A percentile compares a stretch with the other conserved stretches of the same genome.
These are phyloP conservation scores for Euphysa ruthae DNA, from an alignment of 30 jellyfish, hydroid and myxozoan genomes.

Conservation along the genomic window DNA sequence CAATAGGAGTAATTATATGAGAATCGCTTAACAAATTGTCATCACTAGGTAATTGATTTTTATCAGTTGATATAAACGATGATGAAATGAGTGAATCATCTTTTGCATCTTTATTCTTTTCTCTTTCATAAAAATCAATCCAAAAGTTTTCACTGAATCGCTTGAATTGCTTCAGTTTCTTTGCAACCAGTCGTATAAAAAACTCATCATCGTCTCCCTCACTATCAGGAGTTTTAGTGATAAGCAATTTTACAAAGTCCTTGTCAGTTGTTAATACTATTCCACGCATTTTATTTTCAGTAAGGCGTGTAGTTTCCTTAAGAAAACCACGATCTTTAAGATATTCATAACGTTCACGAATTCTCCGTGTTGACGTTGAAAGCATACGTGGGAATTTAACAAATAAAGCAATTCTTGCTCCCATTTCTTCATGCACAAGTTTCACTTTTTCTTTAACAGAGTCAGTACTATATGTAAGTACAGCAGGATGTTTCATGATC, in stretches of 20 bases:
- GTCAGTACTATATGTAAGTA: constrained; percentile 22
- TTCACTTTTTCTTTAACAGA: constrained; percentile 20
- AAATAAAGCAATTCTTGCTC: constrained; percentile 16
- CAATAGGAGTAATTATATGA: no score
- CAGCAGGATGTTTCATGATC: constrained; percentile 34
- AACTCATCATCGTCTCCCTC: constrained; percentile 8
- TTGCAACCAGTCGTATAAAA: background rate
- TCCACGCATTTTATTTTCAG: constrained; percentile 37
- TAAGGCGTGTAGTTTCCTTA: background rate
- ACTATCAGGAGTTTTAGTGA: background rate
- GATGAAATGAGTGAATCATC: no score
- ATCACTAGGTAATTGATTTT: no score
- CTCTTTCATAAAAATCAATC: no score
- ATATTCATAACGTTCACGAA: constrained; percentile 14
- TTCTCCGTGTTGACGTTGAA: constrained; percentile 13
- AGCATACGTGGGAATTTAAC: constrained; percentile 30
- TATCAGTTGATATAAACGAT: no score
- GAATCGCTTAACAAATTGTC: no score
- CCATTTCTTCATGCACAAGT: background rate
- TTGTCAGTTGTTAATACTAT: constrained; percentile 18
- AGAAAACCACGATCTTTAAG: constrained; percentile 11
- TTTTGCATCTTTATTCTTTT: no score
- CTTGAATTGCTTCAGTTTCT: constrained; percentile 9
- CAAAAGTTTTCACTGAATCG: background rate
- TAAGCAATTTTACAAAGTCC: constrained; percentile 6